Percentiles rank a stretch among this genome's conserved stretches.
Evolutionary conservation across 92 coral and sea anemone genomes (phyloP).

Genomic region (Parazoanthus atlanticus): DNA sequence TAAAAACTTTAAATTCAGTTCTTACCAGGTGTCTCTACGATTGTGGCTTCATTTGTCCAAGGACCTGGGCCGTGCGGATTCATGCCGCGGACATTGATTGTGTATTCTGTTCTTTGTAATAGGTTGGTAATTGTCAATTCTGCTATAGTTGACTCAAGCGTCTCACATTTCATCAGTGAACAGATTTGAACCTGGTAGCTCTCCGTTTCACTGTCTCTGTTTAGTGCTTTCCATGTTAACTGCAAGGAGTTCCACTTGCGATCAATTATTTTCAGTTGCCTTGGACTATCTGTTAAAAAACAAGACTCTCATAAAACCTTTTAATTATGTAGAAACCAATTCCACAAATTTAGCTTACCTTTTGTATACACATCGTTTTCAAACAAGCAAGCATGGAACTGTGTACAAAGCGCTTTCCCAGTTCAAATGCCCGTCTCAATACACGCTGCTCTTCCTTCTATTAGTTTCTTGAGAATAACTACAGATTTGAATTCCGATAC

Average conservation of each 20-base stretch:
- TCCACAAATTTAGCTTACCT: too few species aligned
- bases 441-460: too few species aligned
- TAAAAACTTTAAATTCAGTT: not conserved
- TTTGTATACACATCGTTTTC: too few species aligned
- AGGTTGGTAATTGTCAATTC: slow-evolving; percentile 44
- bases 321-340: too few species aligned
- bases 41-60: slow-evolving; percentile 33
- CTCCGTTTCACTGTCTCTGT: slow-evolving; percentile 47
- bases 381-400: too few species aligned
- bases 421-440: too few species aligned
- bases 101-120: slow-evolving; percentile 54
- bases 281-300: slow-evolving; percentile 47
- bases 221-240: slow-evolving; percentile 63
- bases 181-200: slow-evolving; percentile 59
- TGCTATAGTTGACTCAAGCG: not conserved
- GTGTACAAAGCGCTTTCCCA: too few species aligned
- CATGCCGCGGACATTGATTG: slow-evolving; percentile 55
- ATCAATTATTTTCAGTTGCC: slow-evolving; percentile 5
- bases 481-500: too few species aligned
- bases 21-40: slow-evolving; percentile 61
- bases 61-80: slow-evolving; percentile 69
- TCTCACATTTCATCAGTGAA: not conserved
- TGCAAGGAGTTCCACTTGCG: slow-evolving; percentile 53
- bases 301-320: too few species aligned
- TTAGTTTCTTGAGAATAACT: too few species aligned